Conservation (phyloP, 2,113 vertebrate genomes). For the Psilopsiagon aurifrons region DNA sequence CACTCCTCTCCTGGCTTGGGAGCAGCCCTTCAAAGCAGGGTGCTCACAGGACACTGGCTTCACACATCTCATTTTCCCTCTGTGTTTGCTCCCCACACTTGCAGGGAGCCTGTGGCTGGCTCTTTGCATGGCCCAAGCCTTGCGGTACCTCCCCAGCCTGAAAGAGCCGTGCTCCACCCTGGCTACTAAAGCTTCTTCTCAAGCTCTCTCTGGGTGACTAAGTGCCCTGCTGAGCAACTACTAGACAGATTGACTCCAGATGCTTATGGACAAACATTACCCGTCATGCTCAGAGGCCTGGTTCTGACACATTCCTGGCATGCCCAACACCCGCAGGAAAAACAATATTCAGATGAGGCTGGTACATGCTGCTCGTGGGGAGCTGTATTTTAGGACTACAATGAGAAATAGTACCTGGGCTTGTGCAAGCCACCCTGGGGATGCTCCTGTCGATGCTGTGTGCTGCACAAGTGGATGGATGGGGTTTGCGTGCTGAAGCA, state of each 20-base stretch:
- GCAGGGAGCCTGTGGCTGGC: background rate
- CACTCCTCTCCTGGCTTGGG: background rate
- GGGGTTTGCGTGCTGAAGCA: background rate
- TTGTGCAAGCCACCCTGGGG: background rate
- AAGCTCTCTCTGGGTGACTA: background rate
- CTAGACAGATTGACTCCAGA: background rate
- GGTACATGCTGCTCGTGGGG: fast-evolving
- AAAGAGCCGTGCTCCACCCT: background rate
- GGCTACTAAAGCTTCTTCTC: background rate
- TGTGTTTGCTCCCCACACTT: background rate
- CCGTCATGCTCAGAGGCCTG: background rate
- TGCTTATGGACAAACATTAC: background rate
- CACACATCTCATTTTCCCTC: background rate
- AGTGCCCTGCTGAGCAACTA: background rate
- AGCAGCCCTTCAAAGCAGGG: background rate
- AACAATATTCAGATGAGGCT: background rate
- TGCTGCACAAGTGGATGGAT: background rate
- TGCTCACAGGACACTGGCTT: background rate
- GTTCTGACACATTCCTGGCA: background rate
- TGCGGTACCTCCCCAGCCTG: background rate
- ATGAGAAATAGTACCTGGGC: background rate
- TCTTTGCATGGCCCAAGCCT: background rate
- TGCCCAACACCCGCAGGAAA: background rate
- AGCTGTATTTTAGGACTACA: background rate
- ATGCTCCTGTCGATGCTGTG: background rate